A percentile compares a stretch with the other conserved stretches of the same genome.
These are phyloP conservation scores for Listrodromus nycthemerus DNA, from an alignment of 2,888 invertebrate genomes.

Conservation along the genomic window DNA sequence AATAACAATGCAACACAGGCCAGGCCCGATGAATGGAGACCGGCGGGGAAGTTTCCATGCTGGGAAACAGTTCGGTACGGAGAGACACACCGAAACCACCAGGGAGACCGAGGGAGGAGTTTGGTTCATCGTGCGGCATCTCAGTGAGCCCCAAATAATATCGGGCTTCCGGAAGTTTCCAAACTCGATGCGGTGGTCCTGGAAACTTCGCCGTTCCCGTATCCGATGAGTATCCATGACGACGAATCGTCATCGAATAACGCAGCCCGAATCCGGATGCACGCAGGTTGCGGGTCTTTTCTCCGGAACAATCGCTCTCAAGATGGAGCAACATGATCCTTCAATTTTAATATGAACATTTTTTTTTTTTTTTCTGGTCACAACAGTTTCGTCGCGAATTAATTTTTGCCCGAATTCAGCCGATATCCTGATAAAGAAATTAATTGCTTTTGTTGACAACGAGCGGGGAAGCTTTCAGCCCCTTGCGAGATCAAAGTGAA, in stretches of 20 bases:
- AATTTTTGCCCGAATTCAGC: too few species aligned
- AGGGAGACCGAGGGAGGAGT: too few species aligned
- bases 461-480: too few species aligned
- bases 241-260: slow-evolving; percentile 24
- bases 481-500: neutral
- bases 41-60: slow-evolving; percentile 42
- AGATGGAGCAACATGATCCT: too few species aligned
- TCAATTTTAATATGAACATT: too few species aligned
- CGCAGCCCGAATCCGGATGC: neutral
- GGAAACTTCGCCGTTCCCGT: slow-evolving; percentile 32
- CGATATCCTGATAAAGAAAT: too few species aligned
- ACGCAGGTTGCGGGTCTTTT: neutral
- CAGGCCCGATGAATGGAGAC: slow-evolving; percentile 58
- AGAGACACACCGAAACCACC: neutral
- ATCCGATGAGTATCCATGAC: slow-evolving; percentile 6
- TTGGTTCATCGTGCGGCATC: slow-evolving; percentile 46
- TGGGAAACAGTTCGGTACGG: neutral
- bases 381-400: too few species aligned
- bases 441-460: too few species aligned
- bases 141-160: slow-evolving; percentile 57
- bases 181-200: slow-evolving; percentile 1
- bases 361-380: too few species aligned
- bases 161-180: slow-evolving; percentile 37
- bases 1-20: slow-evolving; percentile 70
- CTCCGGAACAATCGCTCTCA: too few species aligned